Base-by-base conservation (phyloP, 2,113 vertebrate species). In the Osmerus mordax region DNA sequence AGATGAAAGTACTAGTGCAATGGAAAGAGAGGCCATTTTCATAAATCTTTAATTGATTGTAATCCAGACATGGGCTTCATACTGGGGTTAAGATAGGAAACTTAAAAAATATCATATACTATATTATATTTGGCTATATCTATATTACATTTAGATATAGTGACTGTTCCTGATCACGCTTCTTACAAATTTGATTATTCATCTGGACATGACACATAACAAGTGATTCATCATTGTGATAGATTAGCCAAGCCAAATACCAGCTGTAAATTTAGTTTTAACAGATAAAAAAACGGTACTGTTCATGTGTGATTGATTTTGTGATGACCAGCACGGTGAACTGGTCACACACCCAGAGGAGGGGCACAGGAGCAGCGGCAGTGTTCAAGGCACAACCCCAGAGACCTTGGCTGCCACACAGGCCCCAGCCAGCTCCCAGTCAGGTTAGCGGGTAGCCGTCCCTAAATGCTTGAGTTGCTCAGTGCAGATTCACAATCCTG, bases 1-100 rank as follows among this genome's bases (percentile, higher is more conserved):
- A 95, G 91, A 91, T 94, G 94, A 95, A 97, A 95, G 94, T 9
- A 92, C 94, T 86, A 83, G 92, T 91, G 91, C 94, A 93, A 91
- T 91, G 92, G 78, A 94, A 95, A 94, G 94, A 91, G 89, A 95
- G 94, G 94, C 94, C 92, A 95, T 96, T 96, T 87, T 94, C 94
- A 94, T 94, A 94, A 96, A 94, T 95, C 94, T 92, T 94, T 96
- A 96, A 96, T 96, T 95, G 96, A 96, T 95, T 93, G 92, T 95
- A 95, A 94, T 94, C 94, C 77, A 86, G 87, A 88, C 86, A 89
- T 89, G 88, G 87, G 80, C 76, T 83, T 84, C 87, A 90, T 81
- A 71, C 82, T 77, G 21, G 69, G 78, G 77, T 84, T 86, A 85
- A 86, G 71, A 75, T 81, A 65, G 83, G 79, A 80, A 81, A 82